These are phyloP conservation scores for Lacerta bilineata DNA, from an alignment of 2,797 vertebrate species.

Conservation along the genomic window DNA sequence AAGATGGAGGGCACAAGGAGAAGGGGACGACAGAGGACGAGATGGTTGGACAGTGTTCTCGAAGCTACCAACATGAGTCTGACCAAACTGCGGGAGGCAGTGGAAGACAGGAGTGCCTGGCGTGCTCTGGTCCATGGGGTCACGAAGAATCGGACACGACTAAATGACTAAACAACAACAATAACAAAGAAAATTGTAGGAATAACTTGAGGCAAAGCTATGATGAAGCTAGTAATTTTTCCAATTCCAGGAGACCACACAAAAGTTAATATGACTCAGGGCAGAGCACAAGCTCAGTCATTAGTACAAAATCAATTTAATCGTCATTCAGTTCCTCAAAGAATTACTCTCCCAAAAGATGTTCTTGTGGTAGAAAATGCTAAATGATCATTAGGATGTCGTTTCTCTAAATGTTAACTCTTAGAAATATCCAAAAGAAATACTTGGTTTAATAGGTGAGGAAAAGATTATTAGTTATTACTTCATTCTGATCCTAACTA, in stretches of 20 bases:
- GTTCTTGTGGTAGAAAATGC: neutral
- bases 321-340: neutral
- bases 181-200: neutral
- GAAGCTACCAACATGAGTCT: no score
- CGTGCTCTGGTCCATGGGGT: no score
- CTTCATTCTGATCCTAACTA: neutral
- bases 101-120: no score
- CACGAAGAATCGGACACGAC: no score
- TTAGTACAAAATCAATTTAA: neutral
- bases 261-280: neutral
- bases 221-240: neutral
- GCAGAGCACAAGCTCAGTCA: neutral
- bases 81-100: no score
- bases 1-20: no score
- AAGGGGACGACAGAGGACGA: no score
- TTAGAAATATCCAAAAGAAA: neutral
- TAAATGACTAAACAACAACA: no score
- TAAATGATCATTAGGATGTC: neutral
- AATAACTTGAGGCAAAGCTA: neutral
- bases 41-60: no score
- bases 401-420: neutral
- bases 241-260: neutral
- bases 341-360: neutral
- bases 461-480: neutral
- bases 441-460: neutral